Conservation (phyloP, 2,113 vertebrate genomes). For the Gambusia holbrooki region DNA sequence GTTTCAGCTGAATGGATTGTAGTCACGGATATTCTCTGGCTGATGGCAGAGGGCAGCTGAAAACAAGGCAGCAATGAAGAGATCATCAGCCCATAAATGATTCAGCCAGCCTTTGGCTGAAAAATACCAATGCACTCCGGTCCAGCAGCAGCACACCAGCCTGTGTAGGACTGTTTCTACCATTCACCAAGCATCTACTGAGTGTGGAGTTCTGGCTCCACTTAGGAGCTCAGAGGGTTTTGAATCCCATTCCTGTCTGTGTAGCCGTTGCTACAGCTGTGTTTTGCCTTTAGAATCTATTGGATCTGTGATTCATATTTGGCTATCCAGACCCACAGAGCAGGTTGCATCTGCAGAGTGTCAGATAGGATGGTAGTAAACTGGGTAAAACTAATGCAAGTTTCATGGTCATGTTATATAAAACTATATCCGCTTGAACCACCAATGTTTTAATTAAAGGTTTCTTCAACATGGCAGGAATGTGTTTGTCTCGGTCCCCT, state of each 20-base stretch:
- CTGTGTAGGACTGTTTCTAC: not conserved
- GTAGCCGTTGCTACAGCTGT: no score
- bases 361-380: no score
- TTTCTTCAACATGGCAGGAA: not conserved
- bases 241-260: no score
- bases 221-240: no score
- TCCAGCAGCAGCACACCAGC: not conserved
- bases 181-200: not conserved
- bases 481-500: not conserved
- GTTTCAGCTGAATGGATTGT: not conserved
- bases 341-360: no score
- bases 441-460: not conserved
- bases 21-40: constrained; percentile 8
- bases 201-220: no score
- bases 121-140: not conserved
- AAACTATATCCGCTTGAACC: not conserved
- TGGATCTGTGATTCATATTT: not conserved
- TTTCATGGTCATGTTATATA: not conserved
- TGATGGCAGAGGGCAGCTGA: not conserved
- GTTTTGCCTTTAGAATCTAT: not conserved
- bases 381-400: not conserved
- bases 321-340: no score
- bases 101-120: not conserved
- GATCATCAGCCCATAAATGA: constrained; percentile 16
- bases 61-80: constrained; percentile 14